These are phyloP conservation scores for Hirudo medicinalis DNA, from an alignment of 1,140 invertebrate genomes.

Conservation along the genomic window DNA sequence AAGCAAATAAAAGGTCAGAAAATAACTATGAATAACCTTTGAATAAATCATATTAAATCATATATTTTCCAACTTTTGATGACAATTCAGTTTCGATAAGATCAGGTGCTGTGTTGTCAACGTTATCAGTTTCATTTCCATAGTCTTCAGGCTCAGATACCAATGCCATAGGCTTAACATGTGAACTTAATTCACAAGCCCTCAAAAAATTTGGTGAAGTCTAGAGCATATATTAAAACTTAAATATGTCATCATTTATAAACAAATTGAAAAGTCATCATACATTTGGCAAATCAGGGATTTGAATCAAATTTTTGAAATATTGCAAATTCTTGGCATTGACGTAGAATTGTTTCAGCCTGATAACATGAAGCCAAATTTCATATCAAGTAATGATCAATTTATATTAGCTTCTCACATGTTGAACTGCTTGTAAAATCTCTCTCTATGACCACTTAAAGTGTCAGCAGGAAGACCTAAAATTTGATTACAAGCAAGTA, in stretches of 20 bases:
- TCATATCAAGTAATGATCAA: background rate
- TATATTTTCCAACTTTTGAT: too few relatives aligned
- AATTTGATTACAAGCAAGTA: constrained; percentile 19
- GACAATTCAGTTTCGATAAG: too few relatives aligned
- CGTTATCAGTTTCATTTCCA: background rate
- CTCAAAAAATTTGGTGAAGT: constrained; percentile 88
- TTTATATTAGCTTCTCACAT: constrained; percentile 38
- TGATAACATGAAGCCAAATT: constrained; percentile 28
- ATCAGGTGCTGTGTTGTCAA: too few relatives aligned
- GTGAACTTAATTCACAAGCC: constrained; percentile 76
- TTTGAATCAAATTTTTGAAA: constrained; percentile 85
- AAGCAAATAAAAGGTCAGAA: too few relatives aligned
- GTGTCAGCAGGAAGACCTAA: constrained; percentile 72
- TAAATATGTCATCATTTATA: constrained; percentile 12
- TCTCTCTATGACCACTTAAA: constrained; percentile 72
- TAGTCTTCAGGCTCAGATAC: constrained; percentile 55
- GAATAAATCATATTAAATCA: too few relatives aligned
- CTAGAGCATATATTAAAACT: constrained; percentile 40
- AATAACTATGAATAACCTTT: too few relatives aligned
- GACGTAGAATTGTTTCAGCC: constrained; percentile 79
- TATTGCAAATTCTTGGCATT: constrained; percentile 86
- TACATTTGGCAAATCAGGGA: constrained; percentile 59
- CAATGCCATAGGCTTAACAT: constrained; percentile 82
- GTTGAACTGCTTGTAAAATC: constrained; percentile 78
- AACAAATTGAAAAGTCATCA: constrained; percentile 13